A percentile compares a stretch with the other conserved stretches of the same genome.
phyloP scores from a whole-genome alignment of 2,888 invertebrate species.

The Panorpa germanica region DNA sequence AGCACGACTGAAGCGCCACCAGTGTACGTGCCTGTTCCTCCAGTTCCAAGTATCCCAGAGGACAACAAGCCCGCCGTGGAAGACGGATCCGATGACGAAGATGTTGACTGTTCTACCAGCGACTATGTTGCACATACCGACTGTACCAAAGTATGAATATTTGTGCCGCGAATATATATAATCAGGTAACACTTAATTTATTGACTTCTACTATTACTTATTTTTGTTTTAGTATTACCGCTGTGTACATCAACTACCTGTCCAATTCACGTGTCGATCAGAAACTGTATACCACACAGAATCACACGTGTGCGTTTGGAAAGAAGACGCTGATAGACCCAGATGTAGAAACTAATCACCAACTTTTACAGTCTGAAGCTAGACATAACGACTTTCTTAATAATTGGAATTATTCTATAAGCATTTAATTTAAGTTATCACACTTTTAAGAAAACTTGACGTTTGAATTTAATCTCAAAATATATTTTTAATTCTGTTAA shows the following conservation, averaged over 20 bases:
- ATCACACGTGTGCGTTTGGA: conserved; percentile 65
- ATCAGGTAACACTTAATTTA: conserved; percentile 8
- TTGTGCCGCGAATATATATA: conserved; percentile 2
- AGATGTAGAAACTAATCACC: conserved; percentile 27
- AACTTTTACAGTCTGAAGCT: too few relatives aligned
- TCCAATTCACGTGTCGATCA: conserved; percentile 50
- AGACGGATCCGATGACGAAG: conserved; percentile 13
- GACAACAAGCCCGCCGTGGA: conserved; percentile 10
- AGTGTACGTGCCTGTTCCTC: background rate
- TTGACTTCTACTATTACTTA: conserved; percentile 6
- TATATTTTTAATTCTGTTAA: too few relatives aligned
- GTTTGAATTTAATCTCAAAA: too few relatives aligned
- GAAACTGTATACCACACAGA: conserved; percentile 58
- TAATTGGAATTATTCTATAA: too few relatives aligned
- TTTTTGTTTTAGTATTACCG: conserved; percentile 53
- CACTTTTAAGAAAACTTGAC: too few relatives aligned
- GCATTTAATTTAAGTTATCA: too few relatives aligned
- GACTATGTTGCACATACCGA: conserved; percentile 36
- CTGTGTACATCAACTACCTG: conserved; percentile 60
- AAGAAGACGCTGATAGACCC: conserved; percentile 43
- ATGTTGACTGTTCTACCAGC: conserved; percentile 28
- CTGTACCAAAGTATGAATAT: conserved; percentile 30
- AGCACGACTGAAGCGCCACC: background rate
- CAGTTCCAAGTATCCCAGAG: conserved; percentile 8
- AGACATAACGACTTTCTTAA: too few relatives aligned